Evolutionary conservation across 2,888 invertebrate species (phyloP).

Genomic region (Eretmocerus hayati): DNA sequence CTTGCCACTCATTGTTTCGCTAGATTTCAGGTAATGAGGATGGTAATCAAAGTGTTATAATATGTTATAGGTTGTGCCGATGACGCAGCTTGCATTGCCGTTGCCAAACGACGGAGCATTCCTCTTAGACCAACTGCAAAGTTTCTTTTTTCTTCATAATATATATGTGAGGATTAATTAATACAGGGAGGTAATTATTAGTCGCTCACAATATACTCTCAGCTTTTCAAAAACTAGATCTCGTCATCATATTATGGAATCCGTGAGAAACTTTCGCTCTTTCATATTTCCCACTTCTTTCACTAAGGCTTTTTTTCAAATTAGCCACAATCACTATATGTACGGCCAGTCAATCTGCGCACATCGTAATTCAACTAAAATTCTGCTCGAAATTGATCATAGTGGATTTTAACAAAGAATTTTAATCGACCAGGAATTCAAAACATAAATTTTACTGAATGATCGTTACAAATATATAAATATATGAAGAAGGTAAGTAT

Average conservation of each 20-base stretch:
- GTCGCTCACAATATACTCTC: no score
- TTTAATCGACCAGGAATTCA: constrained; percentile 32
- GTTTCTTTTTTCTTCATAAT: no score
- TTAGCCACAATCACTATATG: no score
- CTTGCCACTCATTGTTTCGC: constrained; percentile 26
- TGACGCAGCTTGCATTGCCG: constrained; percentile 47
- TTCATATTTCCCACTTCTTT: no score
- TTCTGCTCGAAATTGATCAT: not conserved
- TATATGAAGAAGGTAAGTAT: constrained; percentile 9
- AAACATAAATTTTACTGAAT: constrained; percentile 36
- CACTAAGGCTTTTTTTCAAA: no score
- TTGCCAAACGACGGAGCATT: constrained; percentile 44
- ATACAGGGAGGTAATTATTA: no score
- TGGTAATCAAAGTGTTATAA: constrained; percentile 24
- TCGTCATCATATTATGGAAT: no score
- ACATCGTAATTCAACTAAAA: not conserved
- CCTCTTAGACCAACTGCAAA: constrained; percentile 43
- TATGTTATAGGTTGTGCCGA: constrained; percentile 43
- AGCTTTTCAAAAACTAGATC: no score
- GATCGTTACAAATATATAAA: constrained; percentile 15
- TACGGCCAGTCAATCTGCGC: constrained; percentile 20
- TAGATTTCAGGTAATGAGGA: constrained; percentile 19
- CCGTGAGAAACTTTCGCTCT: no score
- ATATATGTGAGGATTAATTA: no score
- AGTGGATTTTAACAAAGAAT: no score